Conservation (phyloP, 2,888 invertebrate genomes). For the Vesta saturnalis region DNA sequence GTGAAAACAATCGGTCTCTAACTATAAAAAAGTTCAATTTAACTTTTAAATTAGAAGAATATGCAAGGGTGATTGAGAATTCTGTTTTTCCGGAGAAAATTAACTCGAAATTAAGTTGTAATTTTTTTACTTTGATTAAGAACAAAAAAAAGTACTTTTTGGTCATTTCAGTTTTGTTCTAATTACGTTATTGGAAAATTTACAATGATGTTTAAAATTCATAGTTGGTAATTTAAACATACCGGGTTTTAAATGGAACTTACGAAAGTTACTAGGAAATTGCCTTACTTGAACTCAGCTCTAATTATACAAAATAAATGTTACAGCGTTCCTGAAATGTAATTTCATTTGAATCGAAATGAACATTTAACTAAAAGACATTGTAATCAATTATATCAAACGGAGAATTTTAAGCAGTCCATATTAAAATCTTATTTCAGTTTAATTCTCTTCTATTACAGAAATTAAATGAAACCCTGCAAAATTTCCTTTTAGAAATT, state of each 20-base stretch:
- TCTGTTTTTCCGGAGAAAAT: no score
- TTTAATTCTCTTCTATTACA: no score
- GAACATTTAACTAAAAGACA: slow-evolving; percentile 19
- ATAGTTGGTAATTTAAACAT: not conserved
- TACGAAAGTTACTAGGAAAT: slow-evolving; percentile 6
- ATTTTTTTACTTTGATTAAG: no score
- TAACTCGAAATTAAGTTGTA: no score
- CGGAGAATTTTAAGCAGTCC: slow-evolving; percentile 14
- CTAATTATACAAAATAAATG: slow-evolving; percentile 25
- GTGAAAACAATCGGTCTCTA: no score
- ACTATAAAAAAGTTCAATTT: no score
- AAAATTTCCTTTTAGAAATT: no score
- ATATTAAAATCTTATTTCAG: not conserved
- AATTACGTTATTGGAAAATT: slow-evolving; percentile 1
- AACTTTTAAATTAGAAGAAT: no score
- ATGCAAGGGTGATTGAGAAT: no score
- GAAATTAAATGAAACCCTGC: no score
- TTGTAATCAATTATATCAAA: slow-evolving; percentile 26
- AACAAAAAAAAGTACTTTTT: no score
- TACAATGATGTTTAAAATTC: not conserved
- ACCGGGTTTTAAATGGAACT: not conserved
- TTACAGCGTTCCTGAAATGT: slow-evolving; percentile 13
- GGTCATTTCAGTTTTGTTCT: no score
- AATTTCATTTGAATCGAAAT: slow-evolving; percentile 22
- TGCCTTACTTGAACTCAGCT: slow-evolving; percentile 7